phyloP scores from a whole-genome alignment of 2,888 invertebrate species.

The Lamellibrachia satsuma region DNA sequence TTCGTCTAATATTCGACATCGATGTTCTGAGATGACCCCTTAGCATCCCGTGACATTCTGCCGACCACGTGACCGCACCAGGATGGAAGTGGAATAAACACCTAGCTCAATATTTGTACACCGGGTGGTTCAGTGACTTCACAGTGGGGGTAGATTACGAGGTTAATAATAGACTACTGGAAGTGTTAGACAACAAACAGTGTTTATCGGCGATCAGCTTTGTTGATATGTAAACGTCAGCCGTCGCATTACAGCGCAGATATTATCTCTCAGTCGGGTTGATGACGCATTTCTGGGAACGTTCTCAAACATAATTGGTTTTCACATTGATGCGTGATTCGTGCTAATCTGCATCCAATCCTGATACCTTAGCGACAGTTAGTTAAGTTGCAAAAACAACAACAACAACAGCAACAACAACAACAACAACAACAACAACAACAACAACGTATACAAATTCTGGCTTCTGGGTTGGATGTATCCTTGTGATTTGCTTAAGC shows the following conservation, averaged over 20 bases:
- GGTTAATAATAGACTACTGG: not conserved
- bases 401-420: not conserved
- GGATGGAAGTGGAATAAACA: not conserved
- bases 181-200: not conserved
- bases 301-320: not conserved
- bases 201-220: not conserved
- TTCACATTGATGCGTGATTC: not conserved
- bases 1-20: not conserved
- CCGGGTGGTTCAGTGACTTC: not conserved
- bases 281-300: not conserved
- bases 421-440: not conserved
- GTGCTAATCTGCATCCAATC: not conserved
- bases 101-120: not conserved
- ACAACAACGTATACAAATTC: not conserved
- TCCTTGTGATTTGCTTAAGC: not conserved
- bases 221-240: not conserved
- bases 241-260: not conserved
- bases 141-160: not conserved
- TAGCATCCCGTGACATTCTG: not conserved
- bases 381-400: not conserved
- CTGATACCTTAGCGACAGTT: not conserved
- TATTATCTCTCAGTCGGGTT: not conserved
- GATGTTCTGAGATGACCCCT: not conserved
- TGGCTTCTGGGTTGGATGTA: not conserved
- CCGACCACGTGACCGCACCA: not conserved